Evolutionary conservation across 2,888 invertebrate genomes (phyloP), one percentile per base, ranked within the genome.

Genomic region (Anticlea derivata): DNA sequence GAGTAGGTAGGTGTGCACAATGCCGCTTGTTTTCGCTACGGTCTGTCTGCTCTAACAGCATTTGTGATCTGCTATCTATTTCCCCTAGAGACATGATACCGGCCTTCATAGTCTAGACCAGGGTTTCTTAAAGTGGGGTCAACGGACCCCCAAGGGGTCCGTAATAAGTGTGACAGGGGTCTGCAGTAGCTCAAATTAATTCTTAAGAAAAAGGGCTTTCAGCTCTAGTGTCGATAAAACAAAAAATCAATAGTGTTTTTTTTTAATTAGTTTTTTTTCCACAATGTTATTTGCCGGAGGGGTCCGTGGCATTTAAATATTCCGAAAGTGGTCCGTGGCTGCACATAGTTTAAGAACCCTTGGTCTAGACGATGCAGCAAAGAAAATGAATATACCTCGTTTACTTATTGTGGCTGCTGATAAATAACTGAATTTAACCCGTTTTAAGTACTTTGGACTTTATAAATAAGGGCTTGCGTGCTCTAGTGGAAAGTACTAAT

Each of bases 1-100:
- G 37, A 40, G 46, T 49, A 63, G 60, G 46, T 49, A 63, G 60
- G 57, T 63, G 65, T 46, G 39, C 61, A 78, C 78, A 80, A 76
- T 73, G 68, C 65, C 50, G 62, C 58, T 61, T 59, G 53, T 65
- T 64, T 61, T 65, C 75, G 79, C 71, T 65, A 84, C 83, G 84
- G 80, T 86, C 85, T 77, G 73, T 66, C 77, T 68, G 63, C 70
- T 70, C 75, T 79, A 83, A 83, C 75, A 80, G 77, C 74, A 81
- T 86, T 86, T 86, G 84, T 85, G 80, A 82, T 79, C 78, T 75
- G 76, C 80, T 79, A 81, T 78, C 73, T 77, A 79, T 75, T 71
- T 80, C 77, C 80, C 75, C 62, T 66, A 58, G 80, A 74, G 78
- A 75, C 68, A 73, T 64, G 73, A 79, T 70, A 74, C 73, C 61